Base-by-base conservation (phyloP, 2,888 invertebrate species). In the Lepidonotus clava region DNA sequence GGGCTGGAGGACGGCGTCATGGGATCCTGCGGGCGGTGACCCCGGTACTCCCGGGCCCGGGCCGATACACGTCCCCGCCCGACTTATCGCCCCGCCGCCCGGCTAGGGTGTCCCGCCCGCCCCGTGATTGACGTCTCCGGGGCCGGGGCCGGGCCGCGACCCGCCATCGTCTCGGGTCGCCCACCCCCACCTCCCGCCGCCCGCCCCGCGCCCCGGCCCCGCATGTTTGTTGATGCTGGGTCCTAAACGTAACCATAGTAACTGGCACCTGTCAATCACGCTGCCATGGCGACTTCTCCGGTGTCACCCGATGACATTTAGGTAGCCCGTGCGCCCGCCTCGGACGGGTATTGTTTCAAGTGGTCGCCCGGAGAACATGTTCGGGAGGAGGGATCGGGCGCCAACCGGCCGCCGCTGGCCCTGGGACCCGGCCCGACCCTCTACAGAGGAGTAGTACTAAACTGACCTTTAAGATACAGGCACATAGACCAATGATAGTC, bases 231-330 rank as follows among this genome's bases (percentile, higher is more conserved):
- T 71, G 71, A 36, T 38, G 71, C 38, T 18, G 38, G 21, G 36
- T 14, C 36, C 36, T 18, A 18, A 71, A 71, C 71, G 71, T 71
- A 71, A 71, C 71, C 71, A 71, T 71, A 71, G 71, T 71, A 71
- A 71, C 71, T 71, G 71, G 71, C 71, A 71, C 71, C 71, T 71
- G 71, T 71, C 71, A 71, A 34, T 71, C 71, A 71, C 71, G 36
- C 1, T 14, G 36, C 36, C 71, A 6, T 14, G 36, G n/a, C 28
- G 36, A 36, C 71, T n/a, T 71, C 36, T 71, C 36, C 71, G 6
- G n/a, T 71, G 38, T 71, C 36, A 71, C 38, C 71, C 38, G 36
- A 4, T 71, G 71, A 71, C 71, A 71, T 56, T 56, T 56, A 11
- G 56, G 18, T 24, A 56, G 56, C 24, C 56, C 21, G 21, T 0